Base-by-base conservation (phyloP, 2,797 vertebrate genomes). In the Leptoclinus maculatus region DNA sequence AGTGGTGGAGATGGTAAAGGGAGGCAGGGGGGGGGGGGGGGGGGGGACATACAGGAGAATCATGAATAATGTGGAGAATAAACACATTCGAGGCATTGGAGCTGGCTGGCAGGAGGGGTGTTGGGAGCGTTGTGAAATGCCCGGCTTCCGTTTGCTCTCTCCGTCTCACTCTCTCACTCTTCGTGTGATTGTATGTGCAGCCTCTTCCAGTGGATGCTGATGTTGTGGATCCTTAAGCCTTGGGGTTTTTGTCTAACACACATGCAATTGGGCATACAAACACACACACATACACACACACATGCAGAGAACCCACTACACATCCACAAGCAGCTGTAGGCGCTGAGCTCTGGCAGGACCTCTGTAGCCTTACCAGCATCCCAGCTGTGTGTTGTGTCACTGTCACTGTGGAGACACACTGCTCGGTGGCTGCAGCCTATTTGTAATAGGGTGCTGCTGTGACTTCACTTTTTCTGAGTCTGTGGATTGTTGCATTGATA, bases 1-100 rank as follows among this genome's bases (percentile, higher is more conserved):
- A 88, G 88, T 76, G 73, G 66, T 80, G 79, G 86, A 87, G 86
- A 91, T 72, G 82, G 78, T 82, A 68, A 81, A 68, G 71, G 83
- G 87, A 79, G 76, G 76, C 29, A 5, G 29, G 45, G 19, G 21
- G 65, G 53, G 41, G 78, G 64, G 5, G 73, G 4, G 21, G 65
- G 53, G 62, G 79, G 66, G 6, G 70, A 69, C 36, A 47, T 78
- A 70, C 75, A 83, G 80, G 87, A 84, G 82, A 92, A 90, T 90
- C 87, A 88, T 92, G 88, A 92, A 92, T 93, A 93, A 94, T 90
- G 86, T 89, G 88, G 75, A 88, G 91, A 93, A 92, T 92, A 93
- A 94, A 94, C 87, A 88, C 82, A 83, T 92, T 87, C 81, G 80
- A 88, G 81, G 82, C 71, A 72, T 58, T 38, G 82, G 82, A 73